These are phyloP conservation scores for Lottia gigantea DNA, from an alignment of 2,888 invertebrate species.

Conservation along the genomic window DNA sequence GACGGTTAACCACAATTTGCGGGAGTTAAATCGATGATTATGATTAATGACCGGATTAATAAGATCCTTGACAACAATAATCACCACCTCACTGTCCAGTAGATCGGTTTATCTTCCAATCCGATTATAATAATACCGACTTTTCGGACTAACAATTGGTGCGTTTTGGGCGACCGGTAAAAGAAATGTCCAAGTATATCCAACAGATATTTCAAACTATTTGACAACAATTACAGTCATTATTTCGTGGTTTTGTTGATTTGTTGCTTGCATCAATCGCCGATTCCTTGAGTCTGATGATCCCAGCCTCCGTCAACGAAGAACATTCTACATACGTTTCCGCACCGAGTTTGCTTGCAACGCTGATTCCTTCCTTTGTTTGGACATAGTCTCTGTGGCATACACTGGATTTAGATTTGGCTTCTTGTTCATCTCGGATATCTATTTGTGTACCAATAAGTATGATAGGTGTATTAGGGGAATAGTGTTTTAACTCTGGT, in stretches of 20 bases:
- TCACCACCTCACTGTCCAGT: too few species aligned
- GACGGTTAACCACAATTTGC: too few species aligned
- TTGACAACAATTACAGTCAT: constrained; percentile 4
- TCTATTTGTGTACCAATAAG: constrained; percentile 60
- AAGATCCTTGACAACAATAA: too few species aligned
- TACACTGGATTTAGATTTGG: constrained; percentile 18
- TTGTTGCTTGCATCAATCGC: constrained; percentile 28
- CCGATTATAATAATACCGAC: too few species aligned
- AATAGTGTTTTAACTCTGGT: constrained; percentile 55
- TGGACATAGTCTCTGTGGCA: constrained; percentile 26
- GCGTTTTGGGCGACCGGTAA: too few species aligned
- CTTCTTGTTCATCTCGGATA: constrained; percentile 36
- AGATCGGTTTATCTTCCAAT: too few species aligned
- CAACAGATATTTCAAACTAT: background rate
- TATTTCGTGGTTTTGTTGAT: background rate
- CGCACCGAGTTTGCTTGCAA: constrained; percentile 43
- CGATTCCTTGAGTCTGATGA: constrained; percentile 34
- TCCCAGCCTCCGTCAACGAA: constrained; percentile 49
- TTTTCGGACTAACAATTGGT: too few species aligned
- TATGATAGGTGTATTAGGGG: constrained; percentile 53
- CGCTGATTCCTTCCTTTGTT: constrained; percentile 42
- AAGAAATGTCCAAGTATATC: too few species aligned
- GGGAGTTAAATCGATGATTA: too few species aligned
- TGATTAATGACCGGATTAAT: too few species aligned
- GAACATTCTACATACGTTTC: constrained; percentile 54